Conservation (phyloP, 2,888 invertebrate species). For the Cerastis rubricosa region DNA sequence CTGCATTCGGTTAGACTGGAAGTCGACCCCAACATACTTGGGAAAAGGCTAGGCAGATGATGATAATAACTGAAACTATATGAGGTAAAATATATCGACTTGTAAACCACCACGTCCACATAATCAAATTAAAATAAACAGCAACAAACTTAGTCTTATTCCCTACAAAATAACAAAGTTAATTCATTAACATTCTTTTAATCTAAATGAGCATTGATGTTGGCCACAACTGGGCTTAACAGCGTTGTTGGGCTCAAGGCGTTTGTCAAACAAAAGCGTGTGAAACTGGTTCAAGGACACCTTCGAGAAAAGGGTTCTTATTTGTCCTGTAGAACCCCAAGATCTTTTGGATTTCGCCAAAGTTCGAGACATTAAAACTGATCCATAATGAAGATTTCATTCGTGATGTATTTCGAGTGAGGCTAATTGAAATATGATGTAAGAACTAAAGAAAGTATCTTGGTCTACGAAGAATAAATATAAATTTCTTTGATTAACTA, state of each 20-base stretch:
- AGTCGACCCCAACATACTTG: no score
- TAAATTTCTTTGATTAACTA: neutral
- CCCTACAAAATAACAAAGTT: constrained; percentile 36
- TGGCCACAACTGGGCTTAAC: constrained; percentile 51
- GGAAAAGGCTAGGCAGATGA: no score
- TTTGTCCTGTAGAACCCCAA: constrained; percentile 30
- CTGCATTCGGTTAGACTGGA: no score
- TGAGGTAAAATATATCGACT: neutral
- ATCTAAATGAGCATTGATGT: constrained; percentile 43
- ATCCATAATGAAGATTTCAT: constrained; percentile 37
- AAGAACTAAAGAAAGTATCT: neutral
- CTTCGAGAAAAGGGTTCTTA: constrained; percentile 31
- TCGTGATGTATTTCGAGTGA: constrained; percentile 27
- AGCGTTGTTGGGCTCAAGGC: constrained; percentile 47
- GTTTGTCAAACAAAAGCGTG: constrained; percentile 50
- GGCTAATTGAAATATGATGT: constrained; percentile 42
- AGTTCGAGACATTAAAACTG: constrained; percentile 36
- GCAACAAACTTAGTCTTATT: constrained; percentile 4
- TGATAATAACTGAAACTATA: no score
- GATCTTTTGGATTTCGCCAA: constrained; percentile 23
- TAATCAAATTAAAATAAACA: constrained; percentile 16
- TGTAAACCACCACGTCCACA: neutral
- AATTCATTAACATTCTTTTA: constrained; percentile 47
- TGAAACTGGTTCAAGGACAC: constrained; percentile 54
- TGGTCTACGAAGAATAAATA: neutral